A percentile compares a stretch with the other conserved stretches of the same genome.
Conservation (phyloP, 2,888 invertebrate genomes). For the Drosophila leonis region DNA sequence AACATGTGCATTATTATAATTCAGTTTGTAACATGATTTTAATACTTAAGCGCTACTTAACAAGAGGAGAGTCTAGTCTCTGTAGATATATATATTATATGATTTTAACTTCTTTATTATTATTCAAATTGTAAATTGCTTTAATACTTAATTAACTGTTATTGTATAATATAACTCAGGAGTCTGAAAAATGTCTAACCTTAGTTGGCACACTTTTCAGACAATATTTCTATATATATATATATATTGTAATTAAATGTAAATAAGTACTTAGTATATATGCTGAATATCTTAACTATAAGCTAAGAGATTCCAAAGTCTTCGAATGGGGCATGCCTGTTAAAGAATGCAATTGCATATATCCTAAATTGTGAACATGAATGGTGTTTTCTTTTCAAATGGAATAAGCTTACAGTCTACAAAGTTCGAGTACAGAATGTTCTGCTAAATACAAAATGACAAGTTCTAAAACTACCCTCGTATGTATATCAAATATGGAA, state of each 20-base stretch:
- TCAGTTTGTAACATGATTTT: neutral
- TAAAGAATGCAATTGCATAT: neutral
- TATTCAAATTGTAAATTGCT: neutral
- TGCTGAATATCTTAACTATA: neutral
- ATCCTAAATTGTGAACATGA: neutral
- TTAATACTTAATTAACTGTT: neutral
- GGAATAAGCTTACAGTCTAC: slow-evolving; percentile 25
- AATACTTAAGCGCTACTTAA: neutral
- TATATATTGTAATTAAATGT: neutral
- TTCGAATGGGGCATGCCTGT: slow-evolving; percentile 4
- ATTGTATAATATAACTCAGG: neutral
- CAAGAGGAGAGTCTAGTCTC: neutral
- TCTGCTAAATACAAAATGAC: neutral
- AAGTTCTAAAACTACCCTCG: neutral
- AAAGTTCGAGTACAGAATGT: neutral
- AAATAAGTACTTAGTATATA: neutral
- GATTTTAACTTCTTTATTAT: neutral
- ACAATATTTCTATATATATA: neutral
- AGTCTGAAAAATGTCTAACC: neutral
- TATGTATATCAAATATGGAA: neutral
- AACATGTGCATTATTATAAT: neutral
- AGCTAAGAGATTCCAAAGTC: slow-evolving; percentile 4
- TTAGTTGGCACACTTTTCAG: neutral
- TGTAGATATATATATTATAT: neutral
- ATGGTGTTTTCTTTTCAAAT: neutral